Percentiles rank a stretch among this genome's conserved stretches.
Evolutionary conservation across 2,888 invertebrate genomes (phyloP).

Genomic region (Philaethria dido): DNA sequence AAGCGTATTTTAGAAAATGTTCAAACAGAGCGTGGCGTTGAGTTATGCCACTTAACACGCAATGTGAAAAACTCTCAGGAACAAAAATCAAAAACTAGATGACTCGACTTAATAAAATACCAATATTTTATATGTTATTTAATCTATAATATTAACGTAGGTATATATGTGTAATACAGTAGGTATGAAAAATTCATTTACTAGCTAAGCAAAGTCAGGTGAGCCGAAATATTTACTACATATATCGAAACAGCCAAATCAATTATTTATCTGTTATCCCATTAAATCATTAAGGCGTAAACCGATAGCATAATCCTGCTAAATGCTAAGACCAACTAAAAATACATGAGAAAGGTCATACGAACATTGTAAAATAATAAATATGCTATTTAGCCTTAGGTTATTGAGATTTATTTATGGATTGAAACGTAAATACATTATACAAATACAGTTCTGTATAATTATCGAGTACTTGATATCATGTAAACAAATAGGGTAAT

Average conservation of each 20-base stretch:
- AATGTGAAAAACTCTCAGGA: no score
- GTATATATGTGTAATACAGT: no score
- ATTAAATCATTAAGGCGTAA: constrained; percentile 30
- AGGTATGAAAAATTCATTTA: not conserved
- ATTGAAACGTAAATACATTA: constrained; percentile 19
- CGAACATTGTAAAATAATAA: constrained; percentile 31
- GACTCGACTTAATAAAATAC: no score
- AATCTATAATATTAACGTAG: no score
- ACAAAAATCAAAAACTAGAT: no score
- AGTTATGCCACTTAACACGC: no score
- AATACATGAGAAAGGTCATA: constrained; percentile 34
- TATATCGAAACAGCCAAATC: constrained; percentile 6
- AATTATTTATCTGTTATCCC: constrained; percentile 19
- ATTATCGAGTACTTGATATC: constrained; percentile 24
- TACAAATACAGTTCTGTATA: constrained; percentile 24
- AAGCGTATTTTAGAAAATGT: no score
- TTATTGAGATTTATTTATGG: constrained; percentile 33
- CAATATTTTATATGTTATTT: no score
- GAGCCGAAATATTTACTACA: not conserved
- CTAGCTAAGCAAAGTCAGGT: not conserved
- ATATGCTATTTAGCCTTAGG: constrained; percentile 26
- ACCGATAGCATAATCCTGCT: constrained; percentile 9
- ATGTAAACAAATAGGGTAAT: constrained; percentile 19
- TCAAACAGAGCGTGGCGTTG: no score
- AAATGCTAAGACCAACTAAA: constrained; percentile 27